Evolutionary conservation across 1,140 invertebrate genomes (phyloP).

Genomic region (Euwallacea similis): DNA sequence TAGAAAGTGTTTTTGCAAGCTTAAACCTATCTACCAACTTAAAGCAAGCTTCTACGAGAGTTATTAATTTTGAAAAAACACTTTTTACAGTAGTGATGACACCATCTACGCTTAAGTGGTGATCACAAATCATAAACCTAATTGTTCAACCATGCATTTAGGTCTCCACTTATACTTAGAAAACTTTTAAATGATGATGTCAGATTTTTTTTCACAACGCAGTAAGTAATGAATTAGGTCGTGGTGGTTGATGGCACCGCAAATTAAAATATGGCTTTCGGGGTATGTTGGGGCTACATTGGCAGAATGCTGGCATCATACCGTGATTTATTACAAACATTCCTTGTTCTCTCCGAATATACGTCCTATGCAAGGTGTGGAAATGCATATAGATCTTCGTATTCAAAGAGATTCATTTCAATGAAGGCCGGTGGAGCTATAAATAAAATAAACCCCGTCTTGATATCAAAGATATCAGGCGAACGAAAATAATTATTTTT

Average conservation of each 20-base stretch:
- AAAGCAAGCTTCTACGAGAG: not conserved
- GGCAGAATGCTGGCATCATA: constrained; percentile 10
- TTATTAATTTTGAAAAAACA: constrained; percentile 2
- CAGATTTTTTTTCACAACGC: no score
- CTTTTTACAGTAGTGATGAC: not conserved
- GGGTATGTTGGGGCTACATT: constrained; percentile 11
- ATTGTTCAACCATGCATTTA: no score
- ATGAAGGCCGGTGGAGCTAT: not conserved
- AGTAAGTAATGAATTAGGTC: no score
- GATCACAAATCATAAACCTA: no score
- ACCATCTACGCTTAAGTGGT: no score
- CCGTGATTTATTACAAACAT: constrained; percentile 20
- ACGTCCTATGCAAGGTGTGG: constrained; percentile 12
- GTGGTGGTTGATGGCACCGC: no score
- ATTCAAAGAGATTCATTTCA: not conserved
- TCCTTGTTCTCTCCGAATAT: constrained; percentile 20
- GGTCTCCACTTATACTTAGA: no score
- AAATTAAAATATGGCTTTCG: constrained; percentile 17
- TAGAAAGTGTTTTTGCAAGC: constrained; percentile 15
- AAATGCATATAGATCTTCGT: no score
- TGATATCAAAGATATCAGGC: not conserved
- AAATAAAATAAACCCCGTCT: not conserved
- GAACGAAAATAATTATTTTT: constrained; percentile 12
- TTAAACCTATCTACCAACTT: not conserved
- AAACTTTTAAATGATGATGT: no score